Conservation (phyloP, 2,797 vertebrate species). For the Cygnus olor region DNA sequence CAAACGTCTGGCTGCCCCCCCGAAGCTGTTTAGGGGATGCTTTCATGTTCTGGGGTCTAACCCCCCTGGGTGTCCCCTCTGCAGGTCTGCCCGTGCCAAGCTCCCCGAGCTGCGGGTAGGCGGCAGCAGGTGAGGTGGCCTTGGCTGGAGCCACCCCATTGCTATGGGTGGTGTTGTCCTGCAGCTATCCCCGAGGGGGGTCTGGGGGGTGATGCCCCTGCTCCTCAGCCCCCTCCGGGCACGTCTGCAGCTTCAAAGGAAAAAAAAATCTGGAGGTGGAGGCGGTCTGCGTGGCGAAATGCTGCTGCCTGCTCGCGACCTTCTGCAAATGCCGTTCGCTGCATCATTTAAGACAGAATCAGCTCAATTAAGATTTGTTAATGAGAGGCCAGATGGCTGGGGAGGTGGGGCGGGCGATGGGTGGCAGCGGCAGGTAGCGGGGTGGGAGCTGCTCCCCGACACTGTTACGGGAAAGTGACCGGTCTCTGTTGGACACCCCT, state of each 20-base stretch:
- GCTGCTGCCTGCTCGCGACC: background rate
- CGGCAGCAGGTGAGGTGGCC: background rate
- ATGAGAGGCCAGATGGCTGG: conserved; percentile 45
- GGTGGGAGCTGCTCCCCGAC: background rate
- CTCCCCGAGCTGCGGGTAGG: fast-evolving
- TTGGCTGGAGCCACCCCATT: background rate
- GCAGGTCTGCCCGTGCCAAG: background rate
- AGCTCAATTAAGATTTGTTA: conserved; percentile 44
- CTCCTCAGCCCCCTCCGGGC: background rate
- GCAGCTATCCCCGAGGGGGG: background rate
- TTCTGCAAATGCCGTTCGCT: conserved; percentile 16
- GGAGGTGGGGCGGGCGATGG: background rate
- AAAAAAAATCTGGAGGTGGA: background rate
- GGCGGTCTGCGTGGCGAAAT: background rate
- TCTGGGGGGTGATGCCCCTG: background rate
- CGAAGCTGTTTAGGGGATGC: background rate
- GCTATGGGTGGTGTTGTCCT: background rate
- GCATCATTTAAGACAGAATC: conserved; percentile 55
- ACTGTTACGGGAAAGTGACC: background rate
- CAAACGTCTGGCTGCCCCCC: too few species aligned
- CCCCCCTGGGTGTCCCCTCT: background rate
- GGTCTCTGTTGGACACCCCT: background rate
- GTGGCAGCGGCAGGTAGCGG: background rate
- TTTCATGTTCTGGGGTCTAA: background rate
- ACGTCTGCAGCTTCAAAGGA: fast-evolving